A percentile compares a stretch with the other conserved stretches of the same genome.
Evolutionary conservation across 2,797 vertebrate genomes (phyloP).

Genomic region (Vireo griseus): DNA sequence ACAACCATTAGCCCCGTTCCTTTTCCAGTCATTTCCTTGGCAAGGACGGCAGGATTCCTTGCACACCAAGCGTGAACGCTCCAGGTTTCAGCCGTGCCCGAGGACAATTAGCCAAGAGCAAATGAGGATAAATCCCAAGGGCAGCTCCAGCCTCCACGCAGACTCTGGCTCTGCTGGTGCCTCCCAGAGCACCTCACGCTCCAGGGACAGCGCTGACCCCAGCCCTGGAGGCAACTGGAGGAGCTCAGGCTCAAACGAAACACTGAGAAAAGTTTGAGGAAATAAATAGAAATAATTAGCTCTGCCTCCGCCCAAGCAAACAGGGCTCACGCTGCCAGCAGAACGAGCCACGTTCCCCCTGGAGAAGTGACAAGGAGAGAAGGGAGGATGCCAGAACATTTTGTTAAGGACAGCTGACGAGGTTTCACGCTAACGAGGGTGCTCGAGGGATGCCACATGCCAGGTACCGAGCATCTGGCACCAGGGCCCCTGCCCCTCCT

Average conservation of each 20-base stretch:
- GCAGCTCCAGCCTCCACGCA: neutral
- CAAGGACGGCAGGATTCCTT: neutral
- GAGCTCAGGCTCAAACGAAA: neutral
- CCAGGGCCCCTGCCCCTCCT: neutral
- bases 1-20: neutral
- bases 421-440: neutral
- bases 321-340: conserved; percentile 18
- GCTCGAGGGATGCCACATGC: neutral
- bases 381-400: conserved; percentile 51
- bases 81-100: neutral
- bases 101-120: neutral
- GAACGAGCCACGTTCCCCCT: conserved; percentile 20
- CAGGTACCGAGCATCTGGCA: neutral
- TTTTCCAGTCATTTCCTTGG: neutral
- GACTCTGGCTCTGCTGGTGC: neutral
- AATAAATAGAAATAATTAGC: conserved; percentile 58
- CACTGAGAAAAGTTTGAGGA: neutral
- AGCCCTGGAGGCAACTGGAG: neutral
- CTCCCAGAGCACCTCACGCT: neutral
- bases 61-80: neutral
- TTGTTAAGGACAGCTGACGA: neutral
- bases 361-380: conserved; percentile 27
- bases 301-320: conserved; percentile 16
- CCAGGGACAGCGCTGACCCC: neutral
- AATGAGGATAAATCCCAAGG: neutral